Percentiles rank a stretch among this genome's conserved stretches.
Conservation (phyloP, 37 sponge, comb jelly and placozoan genomes). For the Tethya wilhelma region DNA sequence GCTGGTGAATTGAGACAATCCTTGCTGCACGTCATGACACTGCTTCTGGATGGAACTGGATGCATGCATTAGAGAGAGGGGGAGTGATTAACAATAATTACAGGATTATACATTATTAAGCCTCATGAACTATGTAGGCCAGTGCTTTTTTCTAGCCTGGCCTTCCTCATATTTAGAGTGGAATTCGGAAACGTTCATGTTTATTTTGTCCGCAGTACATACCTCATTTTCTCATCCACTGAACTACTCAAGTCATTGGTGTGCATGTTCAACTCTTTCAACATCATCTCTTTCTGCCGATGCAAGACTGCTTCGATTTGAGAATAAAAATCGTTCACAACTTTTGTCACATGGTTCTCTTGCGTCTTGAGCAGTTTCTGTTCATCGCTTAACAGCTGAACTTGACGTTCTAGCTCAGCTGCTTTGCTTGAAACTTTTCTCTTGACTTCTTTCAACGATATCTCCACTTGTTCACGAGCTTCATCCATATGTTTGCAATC, state of each 20-base stretch:
- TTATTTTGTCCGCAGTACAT: neutral
- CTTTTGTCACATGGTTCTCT: neutral
- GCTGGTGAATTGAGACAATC: conserved; percentile 3
- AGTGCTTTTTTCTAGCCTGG: neutral
- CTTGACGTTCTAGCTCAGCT: conserved; percentile 4
- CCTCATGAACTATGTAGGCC: neutral
- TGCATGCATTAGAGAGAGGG: neutral
- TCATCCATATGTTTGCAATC: conserved; percentile 24
- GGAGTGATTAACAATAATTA: neutral
- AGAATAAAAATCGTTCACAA: conserved; percentile 20
- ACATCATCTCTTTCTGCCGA: conserved; percentile 24
- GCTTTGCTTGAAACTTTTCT: neutral
- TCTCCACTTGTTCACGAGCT: conserved; percentile 4
- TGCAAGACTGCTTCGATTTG: neutral
- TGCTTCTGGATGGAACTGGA: conserved; percentile 9
- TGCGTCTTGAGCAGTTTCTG: conserved; percentile 21
- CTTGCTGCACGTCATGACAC: neutral
- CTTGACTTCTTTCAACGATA: neutral
- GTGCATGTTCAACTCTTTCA: conserved; percentile 25
- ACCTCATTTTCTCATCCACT: conserved; percentile 11
- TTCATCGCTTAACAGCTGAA: conserved; percentile 33
- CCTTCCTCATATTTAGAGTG: neutral
- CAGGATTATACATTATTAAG: neutral
- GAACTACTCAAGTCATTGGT: neutral
- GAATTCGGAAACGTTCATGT: neutral